Conservation (phyloP, 1,140 invertebrate genomes). For the Babylonia areolata region DNA sequence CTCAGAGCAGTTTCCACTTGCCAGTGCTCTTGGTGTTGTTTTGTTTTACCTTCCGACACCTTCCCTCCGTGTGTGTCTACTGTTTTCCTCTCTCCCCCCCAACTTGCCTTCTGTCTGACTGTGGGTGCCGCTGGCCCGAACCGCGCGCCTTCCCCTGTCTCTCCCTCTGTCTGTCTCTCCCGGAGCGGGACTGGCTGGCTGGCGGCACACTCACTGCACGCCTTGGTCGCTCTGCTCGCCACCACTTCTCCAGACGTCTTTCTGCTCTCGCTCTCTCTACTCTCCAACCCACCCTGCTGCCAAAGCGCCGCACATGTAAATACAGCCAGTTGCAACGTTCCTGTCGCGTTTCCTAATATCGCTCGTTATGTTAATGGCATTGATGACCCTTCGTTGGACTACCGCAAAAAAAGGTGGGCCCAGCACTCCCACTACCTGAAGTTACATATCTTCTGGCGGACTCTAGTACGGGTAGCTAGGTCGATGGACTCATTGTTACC, state of each 20-base stretch:
- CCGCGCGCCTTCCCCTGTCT: background rate
- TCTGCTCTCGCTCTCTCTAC: background rate
- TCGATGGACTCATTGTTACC: background rate
- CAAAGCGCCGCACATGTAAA: constrained; percentile 29
- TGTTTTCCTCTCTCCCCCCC: background rate
- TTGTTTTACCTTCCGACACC: constrained; percentile 25
- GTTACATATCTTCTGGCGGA: too few relatives aligned
- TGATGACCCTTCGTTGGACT: too few relatives aligned
- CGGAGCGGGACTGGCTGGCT: background rate
- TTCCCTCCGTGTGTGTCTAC: background rate
- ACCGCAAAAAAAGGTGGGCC: too few relatives aligned
- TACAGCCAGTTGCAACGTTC: background rate
- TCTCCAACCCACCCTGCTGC: constrained; percentile 29
- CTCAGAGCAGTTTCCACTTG: background rate
- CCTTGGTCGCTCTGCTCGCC: background rate
- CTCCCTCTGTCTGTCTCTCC: constrained; percentile 31
- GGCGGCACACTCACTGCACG: background rate
- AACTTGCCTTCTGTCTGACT: background rate
- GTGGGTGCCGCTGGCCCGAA: background rate
- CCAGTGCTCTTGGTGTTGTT: background rate
- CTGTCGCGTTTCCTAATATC: background rate
- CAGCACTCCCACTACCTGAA: too few relatives aligned
- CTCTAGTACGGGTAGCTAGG: background rate
- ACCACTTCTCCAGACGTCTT: background rate
- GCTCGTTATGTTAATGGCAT: constrained; percentile 1